Base-by-base conservation (phyloP, 2,113 vertebrate species). In the Columba livia region DNA sequence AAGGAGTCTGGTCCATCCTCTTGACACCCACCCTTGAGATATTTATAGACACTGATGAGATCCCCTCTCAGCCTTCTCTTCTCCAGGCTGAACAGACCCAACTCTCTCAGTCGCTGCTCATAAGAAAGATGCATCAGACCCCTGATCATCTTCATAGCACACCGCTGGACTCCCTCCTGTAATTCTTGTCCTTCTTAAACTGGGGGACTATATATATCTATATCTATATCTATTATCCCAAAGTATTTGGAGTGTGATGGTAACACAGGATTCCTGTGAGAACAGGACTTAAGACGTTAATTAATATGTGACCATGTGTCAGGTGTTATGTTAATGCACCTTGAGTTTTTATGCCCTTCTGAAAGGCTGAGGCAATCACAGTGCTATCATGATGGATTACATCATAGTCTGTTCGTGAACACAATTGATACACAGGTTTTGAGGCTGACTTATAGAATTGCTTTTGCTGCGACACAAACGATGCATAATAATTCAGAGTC, bases 401-500 rank as follows among this genome's bases (percentile, higher is more conserved):
- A 9, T 64, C 61, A 17, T 15, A 74, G 60, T 12, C 32, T 70
- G 0, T 79, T 64, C 32, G 66, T 65, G 32, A 67, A 42, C 61
- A 67, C n/a, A 79, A 53, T 36, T 23, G 72, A 60, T 60, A 11
- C 24, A 3, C 11, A 26, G 34, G 26, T 48, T 74, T 90, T 42
- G 25, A 79, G 38, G 31, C 3, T 72, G 65, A 75, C 25, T 53
- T 56, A 48, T 74, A 61, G 24, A 86, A 1, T 53, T 89, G 67
- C 4, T 80, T 79, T 72, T 85, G 73, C 61, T 90, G 56, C 61
- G 85, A 72, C 53, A 79, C 57, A 54, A 71, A 42, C 77, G 56
- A 95, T 74, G 24, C 28, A 25, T 92, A 84, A 87, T 96, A 96
- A 96, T 84, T 94, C 77, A 79, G 57, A 19, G 18, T 8, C 44